Percentiles rank a stretch among this genome's conserved stretches.
Conservation (phyloP, 2,888 invertebrate genomes). For the Globia sparganii region DNA sequence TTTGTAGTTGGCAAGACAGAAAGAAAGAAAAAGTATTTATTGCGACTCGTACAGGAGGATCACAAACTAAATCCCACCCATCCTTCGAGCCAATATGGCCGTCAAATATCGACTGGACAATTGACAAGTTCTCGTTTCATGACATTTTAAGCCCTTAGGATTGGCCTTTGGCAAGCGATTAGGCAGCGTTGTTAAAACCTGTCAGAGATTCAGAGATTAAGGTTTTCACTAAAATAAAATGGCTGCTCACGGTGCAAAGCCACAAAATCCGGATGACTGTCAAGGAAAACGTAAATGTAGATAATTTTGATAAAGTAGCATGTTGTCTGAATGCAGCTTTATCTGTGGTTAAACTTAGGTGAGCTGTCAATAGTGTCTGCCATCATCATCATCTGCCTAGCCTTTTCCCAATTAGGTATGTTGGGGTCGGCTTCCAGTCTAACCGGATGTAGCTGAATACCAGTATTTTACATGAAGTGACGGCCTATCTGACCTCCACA, state of each 20-base stretch:
- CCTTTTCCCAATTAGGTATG: too few relatives aligned
- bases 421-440: too few relatives aligned
- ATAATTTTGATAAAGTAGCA: not conserved
- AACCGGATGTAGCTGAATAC: too few relatives aligned
- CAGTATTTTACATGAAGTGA: too few relatives aligned
- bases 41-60: too few relatives aligned
- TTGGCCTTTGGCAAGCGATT: constrained; percentile 24
- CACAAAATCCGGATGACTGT: constrained; percentile 35
- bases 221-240: constrained; percentile 35
- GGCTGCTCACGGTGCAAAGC: not conserved
- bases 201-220: constrained; percentile 24
- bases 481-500: too few relatives aligned
- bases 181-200: constrained; percentile 11
- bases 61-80: too few relatives aligned
- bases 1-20: constrained; percentile 60
- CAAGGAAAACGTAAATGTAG: not conserved
- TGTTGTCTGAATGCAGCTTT: too few relatives aligned
- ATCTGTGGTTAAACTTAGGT: too few relatives aligned
- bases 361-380: not conserved
- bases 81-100: constrained; percentile 46
- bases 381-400: not conserved
- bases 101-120: constrained; percentile 40
- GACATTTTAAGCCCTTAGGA: constrained; percentile 24
- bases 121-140: constrained; percentile 33
- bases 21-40: too few relatives aligned